phyloP scores from a whole-genome alignment of 1,140 invertebrate species.

The Cephus cinctus region DNA sequence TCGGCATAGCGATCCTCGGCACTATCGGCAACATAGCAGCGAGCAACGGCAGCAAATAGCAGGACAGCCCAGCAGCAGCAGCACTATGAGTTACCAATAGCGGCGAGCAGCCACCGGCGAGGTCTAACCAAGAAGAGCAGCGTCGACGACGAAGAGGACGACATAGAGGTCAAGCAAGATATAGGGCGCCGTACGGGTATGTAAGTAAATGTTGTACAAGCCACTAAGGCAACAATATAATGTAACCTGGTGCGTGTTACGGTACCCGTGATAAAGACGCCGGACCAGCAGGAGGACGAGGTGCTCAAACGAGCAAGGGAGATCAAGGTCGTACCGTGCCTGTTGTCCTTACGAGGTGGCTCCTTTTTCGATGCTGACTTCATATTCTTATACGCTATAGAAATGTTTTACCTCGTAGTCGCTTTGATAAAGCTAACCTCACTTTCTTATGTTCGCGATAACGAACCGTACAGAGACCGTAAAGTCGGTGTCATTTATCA shows the following conservation, averaged over 20 bases:
- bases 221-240: slow-evolving; percentile 9
- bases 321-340: too few species aligned
- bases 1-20: slow-evolving; percentile 26
- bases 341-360: neutral
- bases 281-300: slow-evolving; percentile 14
- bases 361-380: slow-evolving; percentile 4
- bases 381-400: slow-evolving; percentile 16
- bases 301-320: slow-evolving; percentile 13
- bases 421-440: too few species aligned
- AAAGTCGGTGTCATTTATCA: too few species aligned
- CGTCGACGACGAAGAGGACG: neutral
- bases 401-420: too few species aligned
- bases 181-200: slow-evolving; percentile 8
- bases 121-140: too few species aligned
- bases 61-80: neutral
- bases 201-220: slow-evolving; percentile 13
- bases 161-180: too few species aligned
- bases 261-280: slow-evolving; percentile 22
- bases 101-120: too few species aligned
- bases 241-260: slow-evolving; percentile 17
- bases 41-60: slow-evolving; percentile 19
- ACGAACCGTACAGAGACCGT: too few species aligned
- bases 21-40: too few species aligned
- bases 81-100: too few species aligned
- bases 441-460: too few species aligned